phyloP scores from a whole-genome alignment of 1,140 invertebrate species.

The Globodera ellingtonae region DNA sequence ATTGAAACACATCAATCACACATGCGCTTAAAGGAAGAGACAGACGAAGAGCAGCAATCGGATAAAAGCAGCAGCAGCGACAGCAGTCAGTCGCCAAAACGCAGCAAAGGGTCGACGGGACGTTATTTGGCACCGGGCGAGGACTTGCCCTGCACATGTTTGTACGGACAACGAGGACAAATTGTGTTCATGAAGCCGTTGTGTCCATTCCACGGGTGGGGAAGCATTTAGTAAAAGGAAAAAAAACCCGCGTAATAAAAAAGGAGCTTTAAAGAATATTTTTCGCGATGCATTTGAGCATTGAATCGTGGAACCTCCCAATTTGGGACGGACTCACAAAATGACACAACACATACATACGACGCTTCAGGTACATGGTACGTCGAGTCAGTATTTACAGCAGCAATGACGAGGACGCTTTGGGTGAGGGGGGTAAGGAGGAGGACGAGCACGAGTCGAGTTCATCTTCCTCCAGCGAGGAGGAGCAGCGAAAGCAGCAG shows the following conservation, averaged over 20 bases:
- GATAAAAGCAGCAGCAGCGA: slow-evolving; percentile 1
- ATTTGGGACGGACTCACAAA: too few relatives aligned
- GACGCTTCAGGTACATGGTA: slow-evolving; percentile 45
- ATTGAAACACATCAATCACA: too few relatives aligned
- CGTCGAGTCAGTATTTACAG: slow-evolving; percentile 33
- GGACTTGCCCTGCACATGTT: slow-evolving; percentile 61
- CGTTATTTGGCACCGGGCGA: slow-evolving; percentile 58
- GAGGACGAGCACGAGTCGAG: neutral
- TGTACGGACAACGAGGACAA: slow-evolving; percentile 53
- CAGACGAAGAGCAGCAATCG: neutral
- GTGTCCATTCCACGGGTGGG: slow-evolving; percentile 63
- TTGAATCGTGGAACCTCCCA: too few relatives aligned
- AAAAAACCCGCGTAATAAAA: neutral
- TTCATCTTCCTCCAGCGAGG: neutral
- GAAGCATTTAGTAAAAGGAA: neutral
- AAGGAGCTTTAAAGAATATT: too few relatives aligned
- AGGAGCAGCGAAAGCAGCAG: neutral
- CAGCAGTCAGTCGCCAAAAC: slow-evolving; percentile 16
- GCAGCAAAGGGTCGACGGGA: neutral
- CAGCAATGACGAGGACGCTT: neutral
- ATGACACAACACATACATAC: too few relatives aligned
- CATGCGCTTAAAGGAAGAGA: slow-evolving; percentile 10
- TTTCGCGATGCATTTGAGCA: too few relatives aligned
- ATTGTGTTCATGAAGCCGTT: slow-evolving; percentile 62
- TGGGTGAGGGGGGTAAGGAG: neutral